Percentiles rank a stretch among this genome's conserved stretches.
Conservation (phyloP, 2,888 invertebrate species). For the Xestia rhomboidea region DNA sequence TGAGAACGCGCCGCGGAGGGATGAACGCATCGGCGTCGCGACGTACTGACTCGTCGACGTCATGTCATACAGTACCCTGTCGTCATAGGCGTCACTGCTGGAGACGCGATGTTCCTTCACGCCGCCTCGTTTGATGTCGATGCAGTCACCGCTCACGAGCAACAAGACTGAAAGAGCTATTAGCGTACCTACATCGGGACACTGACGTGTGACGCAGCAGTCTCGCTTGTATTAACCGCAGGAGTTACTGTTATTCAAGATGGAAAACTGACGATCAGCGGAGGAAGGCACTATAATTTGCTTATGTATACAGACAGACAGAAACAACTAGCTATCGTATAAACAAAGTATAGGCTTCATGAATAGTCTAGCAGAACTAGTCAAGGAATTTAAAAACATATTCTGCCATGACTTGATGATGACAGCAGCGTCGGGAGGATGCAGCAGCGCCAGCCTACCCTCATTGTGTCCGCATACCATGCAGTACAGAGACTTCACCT, state of each 20-base stretch:
- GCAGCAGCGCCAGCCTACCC: neutral
- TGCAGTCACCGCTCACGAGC: neutral
- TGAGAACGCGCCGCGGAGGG: slow-evolving; percentile 6
- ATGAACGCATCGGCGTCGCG: neutral
- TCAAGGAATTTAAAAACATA: neutral
- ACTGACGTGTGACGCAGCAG: neutral
- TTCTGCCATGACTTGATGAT: neutral
- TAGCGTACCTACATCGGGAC: neutral
- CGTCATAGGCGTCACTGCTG: neutral
- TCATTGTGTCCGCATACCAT: neutral
- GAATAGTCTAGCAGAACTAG: neutral
- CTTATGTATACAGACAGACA: neutral
- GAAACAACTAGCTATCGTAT: neutral
- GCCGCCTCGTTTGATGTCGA: neutral
- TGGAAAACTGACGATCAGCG: no score
- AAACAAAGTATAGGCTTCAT: neutral
- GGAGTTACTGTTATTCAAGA: neutral
- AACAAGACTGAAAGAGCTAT: neutral
- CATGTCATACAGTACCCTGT: neutral
- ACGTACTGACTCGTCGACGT: neutral
- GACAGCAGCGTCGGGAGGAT: neutral
- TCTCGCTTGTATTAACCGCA: neutral
- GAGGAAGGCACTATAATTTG: neutral
- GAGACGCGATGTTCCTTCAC: no score
- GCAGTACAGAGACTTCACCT: no score